A percentile compares a stretch with the other conserved stretches of the same genome.
phyloP scores from a whole-genome alignment of 1,140 invertebrate species.

The Ceratosolen solmsi region DNA sequence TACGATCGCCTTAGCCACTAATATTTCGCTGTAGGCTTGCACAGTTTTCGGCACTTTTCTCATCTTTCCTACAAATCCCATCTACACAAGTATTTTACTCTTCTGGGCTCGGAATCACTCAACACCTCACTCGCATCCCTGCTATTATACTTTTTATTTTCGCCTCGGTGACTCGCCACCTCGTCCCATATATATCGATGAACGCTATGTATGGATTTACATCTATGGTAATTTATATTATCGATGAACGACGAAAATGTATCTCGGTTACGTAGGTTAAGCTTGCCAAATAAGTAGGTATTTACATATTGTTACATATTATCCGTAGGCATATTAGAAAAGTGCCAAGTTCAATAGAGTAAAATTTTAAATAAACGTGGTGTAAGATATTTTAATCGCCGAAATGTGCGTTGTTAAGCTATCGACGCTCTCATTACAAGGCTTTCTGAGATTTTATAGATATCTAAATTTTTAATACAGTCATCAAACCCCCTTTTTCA shows the following conservation, averaged over 20 bases:
- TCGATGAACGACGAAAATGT: background rate
- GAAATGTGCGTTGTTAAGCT: background rate
- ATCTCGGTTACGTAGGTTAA: background rate
- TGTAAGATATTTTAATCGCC: background rate
- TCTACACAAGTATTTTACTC: too few relatives aligned
- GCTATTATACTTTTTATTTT: background rate
- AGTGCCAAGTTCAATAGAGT: background rate
- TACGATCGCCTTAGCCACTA: slow-evolving; percentile 17
- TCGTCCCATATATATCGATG: too few relatives aligned
- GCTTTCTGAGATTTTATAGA: background rate
- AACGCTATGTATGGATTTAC: too few relatives aligned
- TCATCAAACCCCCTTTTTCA: too few relatives aligned
- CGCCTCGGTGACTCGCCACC: background rate
- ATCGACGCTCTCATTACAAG: background rate
- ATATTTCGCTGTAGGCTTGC: background rate
- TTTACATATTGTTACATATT: slow-evolving; percentile 7
- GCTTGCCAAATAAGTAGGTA: background rate
- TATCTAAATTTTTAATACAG: background rate
- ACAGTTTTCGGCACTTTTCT: too few relatives aligned
- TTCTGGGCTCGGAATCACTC: background rate
- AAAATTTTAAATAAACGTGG: background rate
- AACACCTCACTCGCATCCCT: background rate
- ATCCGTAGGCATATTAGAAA: background rate
- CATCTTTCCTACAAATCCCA: too few relatives aligned
- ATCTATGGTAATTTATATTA: background rate